Conservation (phyloP, 2,888 invertebrate genomes). For the Lottia gigantea region DNA sequence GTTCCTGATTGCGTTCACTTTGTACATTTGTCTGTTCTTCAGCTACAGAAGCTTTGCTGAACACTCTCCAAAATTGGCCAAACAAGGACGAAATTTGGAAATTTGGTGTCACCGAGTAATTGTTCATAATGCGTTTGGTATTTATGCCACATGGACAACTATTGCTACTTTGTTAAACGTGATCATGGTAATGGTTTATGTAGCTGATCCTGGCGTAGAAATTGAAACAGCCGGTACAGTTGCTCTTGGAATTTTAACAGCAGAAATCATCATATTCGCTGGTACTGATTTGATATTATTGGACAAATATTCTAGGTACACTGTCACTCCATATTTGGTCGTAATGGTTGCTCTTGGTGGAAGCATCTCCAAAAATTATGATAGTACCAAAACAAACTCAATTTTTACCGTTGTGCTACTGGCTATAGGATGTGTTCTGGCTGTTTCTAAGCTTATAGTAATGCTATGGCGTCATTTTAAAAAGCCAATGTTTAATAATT, state of each 20-base stretch:
- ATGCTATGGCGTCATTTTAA: conserved; percentile 35
- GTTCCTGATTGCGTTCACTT: conserved; percentile 34
- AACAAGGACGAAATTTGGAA: conserved; percentile 42
- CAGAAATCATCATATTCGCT: conserved; percentile 49
- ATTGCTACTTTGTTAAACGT: conserved; percentile 60
- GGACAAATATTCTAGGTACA: conserved; percentile 59
- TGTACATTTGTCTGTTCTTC: conserved; percentile 48
- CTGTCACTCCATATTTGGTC: conserved; percentile 60
- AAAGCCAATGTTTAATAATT: conserved; percentile 15
- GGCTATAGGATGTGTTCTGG: conserved; percentile 25
- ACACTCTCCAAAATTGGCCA: conserved; percentile 37
- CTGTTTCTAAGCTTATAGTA: conserved; percentile 33
- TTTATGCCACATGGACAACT: conserved; percentile 60
- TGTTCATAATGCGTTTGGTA: conserved; percentile 61
- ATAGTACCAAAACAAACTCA: conserved; percentile 44
- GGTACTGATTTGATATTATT: conserved; percentile 54
- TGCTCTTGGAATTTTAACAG: conserved; percentile 46
- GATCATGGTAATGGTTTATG: conserved; percentile 52
- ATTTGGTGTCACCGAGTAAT: conserved; percentile 59
- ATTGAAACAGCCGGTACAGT: conserved; percentile 43
- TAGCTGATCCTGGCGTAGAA: conserved; percentile 14
- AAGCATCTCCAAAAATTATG: conserved; percentile 49
- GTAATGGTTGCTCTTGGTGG: conserved; percentile 57
- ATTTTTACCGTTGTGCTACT: conserved; percentile 50
- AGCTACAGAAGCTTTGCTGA: conserved; percentile 44